Conservation (phyloP, 1,140 invertebrate species). For the Lasioglossum baleicum region DNA sequence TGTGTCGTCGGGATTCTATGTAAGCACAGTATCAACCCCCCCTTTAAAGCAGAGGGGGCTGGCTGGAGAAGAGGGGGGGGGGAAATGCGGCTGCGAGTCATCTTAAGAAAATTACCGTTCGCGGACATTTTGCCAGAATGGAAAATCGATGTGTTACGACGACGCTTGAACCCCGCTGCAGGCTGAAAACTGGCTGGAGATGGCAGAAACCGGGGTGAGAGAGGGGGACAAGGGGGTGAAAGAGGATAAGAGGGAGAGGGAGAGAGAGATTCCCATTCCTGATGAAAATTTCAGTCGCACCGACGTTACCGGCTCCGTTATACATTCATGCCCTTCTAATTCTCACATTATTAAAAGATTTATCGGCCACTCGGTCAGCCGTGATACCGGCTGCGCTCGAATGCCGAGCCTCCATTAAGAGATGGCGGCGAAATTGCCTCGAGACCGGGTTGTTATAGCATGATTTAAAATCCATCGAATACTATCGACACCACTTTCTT, state of each 20-base stretch:
- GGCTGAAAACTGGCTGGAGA: background rate
- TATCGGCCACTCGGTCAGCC: conserved; percentile 42
- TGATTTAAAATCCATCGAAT: background rate
- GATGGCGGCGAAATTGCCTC: conserved; percentile 7
- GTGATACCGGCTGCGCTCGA: conserved; percentile 27
- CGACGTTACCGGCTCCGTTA: conserved; percentile 32
- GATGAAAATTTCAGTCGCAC: conserved; percentile 43
- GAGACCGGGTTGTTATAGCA: background rate
- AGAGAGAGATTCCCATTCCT: conserved; percentile 9
- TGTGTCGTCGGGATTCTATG: conserved; percentile 20
- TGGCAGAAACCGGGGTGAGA: too few species aligned
- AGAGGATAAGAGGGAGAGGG: too few species aligned
- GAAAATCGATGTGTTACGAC: conserved; percentile 65
- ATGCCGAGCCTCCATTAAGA: conserved; percentile 31
- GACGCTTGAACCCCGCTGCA: conserved; percentile 36
- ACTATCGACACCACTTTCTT: background rate
- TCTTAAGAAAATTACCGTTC: conserved; percentile 64
- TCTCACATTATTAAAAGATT: conserved; percentile 45
- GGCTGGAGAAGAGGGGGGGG: background rate
- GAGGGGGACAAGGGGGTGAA: too few species aligned
- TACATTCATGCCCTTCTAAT: conserved; percentile 42
- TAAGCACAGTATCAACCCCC: conserved; percentile 32
- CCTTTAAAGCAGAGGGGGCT: background rate
- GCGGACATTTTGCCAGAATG: conserved; percentile 60
- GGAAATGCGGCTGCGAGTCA: conserved; percentile 53